Evolutionary conservation across 1,140 invertebrate species (phyloP).

Genomic region (Caerostris darwini): DNA sequence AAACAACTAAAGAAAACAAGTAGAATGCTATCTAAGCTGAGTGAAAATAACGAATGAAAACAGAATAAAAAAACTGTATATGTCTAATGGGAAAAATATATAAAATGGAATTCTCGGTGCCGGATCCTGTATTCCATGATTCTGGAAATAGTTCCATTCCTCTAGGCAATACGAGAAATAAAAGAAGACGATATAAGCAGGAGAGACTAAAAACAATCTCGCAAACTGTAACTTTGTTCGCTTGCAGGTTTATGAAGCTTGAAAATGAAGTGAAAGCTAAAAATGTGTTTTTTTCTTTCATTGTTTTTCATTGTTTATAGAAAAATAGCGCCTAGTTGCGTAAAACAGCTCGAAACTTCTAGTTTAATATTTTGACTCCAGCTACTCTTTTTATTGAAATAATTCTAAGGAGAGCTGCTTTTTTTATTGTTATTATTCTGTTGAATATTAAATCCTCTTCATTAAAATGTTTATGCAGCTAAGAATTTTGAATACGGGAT

Average conservation of each 20-base stretch:
- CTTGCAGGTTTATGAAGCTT: constrained; percentile 31
- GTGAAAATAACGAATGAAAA: background rate
- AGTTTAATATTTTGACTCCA: background rate
- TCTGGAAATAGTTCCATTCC: constrained; percentile 40
- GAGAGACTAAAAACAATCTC: constrained; percentile 18
- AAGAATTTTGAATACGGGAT: background rate
- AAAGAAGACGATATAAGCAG: constrained; percentile 27
- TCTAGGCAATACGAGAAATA: constrained; percentile 39
- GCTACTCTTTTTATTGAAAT: background rate
- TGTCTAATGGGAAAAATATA: constrained; percentile 65
- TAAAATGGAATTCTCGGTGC: constrained; percentile 48
- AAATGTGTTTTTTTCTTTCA: constrained; percentile 2
- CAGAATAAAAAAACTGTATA: constrained; percentile 34
- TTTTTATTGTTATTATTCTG: background rate
- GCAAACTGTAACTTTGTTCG: constrained; percentile 32
- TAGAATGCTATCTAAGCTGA: constrained; percentile 32
- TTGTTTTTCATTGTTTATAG: background rate
- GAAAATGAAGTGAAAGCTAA: constrained; percentile 47
- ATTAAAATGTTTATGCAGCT: background rate
- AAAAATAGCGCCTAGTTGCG: constrained; percentile 11
- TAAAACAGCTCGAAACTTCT: background rate
- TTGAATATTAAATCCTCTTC: background rate
- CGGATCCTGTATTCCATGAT: constrained; percentile 15
- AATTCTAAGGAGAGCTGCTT: background rate
- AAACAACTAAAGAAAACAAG: constrained; percentile 52